A percentile compares a stretch with the other conserved stretches of the same genome.
Conservation (phyloP, 2,888 invertebrate species). For the Drosophila multiciliata region DNA sequence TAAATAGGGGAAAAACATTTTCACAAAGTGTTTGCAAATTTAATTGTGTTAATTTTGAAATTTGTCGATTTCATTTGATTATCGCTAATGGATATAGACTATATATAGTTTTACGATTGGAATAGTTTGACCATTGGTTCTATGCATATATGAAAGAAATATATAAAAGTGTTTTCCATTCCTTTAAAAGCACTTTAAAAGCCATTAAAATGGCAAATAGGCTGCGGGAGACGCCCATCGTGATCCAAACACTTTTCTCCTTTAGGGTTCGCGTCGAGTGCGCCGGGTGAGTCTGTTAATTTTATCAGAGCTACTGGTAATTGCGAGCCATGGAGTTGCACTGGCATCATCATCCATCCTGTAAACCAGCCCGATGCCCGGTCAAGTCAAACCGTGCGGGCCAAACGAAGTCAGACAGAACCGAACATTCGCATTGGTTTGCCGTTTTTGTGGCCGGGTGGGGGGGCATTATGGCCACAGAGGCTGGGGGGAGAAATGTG, state of each 20-base stretch:
- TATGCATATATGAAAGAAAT: not conserved
- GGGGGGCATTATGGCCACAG: not conserved
- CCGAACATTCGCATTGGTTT: constrained; percentile 25
- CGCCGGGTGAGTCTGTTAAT: constrained; percentile 64
- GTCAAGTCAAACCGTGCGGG: constrained; percentile 37
- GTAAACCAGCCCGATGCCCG: not conserved
- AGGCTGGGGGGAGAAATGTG: constrained; percentile 13
- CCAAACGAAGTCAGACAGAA: constrained; percentile 43
- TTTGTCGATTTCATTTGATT: constrained; percentile 2
- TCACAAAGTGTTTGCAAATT: constrained; percentile 44
- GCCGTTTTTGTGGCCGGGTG: constrained; percentile 42
- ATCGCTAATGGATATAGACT: not conserved
- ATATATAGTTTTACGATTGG: not conserved
- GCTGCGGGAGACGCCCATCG: constrained; percentile 25
- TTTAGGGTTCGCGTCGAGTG: constrained; percentile 1
- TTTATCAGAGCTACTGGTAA: constrained; percentile 79
- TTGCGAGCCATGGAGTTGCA: constrained; percentile 70
- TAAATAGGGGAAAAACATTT: constrained; percentile 14
- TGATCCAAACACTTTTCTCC: constrained; percentile 6
- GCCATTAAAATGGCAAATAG: constrained; percentile 76
- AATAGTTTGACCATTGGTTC: not conserved
- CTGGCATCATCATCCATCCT: constrained; percentile 12
- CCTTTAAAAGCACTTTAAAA: constrained; percentile 63
- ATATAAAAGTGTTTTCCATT: not conserved
- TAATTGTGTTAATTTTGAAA: constrained; percentile 37